phyloP scores from a whole-genome alignment of 2,888 invertebrate species.

The Dyspetes luteomarginatus region DNA sequence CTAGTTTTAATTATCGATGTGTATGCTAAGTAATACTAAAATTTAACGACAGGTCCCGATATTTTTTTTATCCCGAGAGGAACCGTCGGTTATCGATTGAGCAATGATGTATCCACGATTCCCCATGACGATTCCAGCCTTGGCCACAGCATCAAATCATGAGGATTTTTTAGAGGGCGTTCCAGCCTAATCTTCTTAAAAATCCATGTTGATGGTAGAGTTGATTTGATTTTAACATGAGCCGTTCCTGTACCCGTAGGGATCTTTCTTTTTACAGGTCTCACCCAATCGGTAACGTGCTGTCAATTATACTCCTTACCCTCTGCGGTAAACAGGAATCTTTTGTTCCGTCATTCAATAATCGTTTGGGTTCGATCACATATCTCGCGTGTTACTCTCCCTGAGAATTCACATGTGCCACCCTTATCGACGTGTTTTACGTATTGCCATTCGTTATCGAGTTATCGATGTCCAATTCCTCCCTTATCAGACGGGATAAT shows the following conservation, averaged over 20 bases:
- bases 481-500: conserved; percentile 86
- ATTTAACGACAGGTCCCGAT: conserved; percentile 7
- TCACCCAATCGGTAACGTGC: not conserved
- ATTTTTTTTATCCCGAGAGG: not conserved
- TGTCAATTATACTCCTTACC: not conserved
- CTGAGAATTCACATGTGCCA: not conserved
- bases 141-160: not conserved
- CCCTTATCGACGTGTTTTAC: conserved; percentile 59
- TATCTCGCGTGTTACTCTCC: not conserved
- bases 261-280: conserved; percentile 27
- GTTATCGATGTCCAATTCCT: conserved; percentile 84
- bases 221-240: not conserved
- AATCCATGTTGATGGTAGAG: not conserved
- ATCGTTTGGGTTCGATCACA: conserved; percentile 8
- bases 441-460: conserved; percentile 71
- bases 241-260: not conserved
- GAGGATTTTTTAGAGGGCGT: conserved; percentile 24
- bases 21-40: conserved; percentile 55
- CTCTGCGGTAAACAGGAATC: not conserved
- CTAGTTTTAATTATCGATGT: not conserved
- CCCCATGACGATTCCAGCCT: conserved; percentile 5
- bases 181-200: not conserved
- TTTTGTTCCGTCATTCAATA: conserved; percentile 22
- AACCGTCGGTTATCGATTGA: not conserved
- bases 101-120: not conserved